Base-by-base conservation (phyloP, 2,113 vertebrate species). In the Alosa alosa region DNA sequence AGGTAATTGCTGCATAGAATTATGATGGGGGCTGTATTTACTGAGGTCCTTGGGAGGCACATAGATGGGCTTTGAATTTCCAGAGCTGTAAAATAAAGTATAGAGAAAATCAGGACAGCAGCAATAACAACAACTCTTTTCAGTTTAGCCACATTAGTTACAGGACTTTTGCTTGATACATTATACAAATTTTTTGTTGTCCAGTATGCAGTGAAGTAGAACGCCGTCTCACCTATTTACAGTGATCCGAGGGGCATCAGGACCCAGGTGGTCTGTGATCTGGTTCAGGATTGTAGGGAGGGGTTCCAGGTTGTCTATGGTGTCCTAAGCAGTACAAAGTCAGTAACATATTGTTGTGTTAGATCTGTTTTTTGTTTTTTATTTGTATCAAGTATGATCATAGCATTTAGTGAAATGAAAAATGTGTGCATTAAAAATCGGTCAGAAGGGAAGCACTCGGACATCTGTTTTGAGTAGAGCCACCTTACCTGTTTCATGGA, bases 201-300 rank as follows among this genome's bases (percentile, higher is more conserved):
- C 25, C 64, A 72, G 1, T 31, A 64, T 72, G 2, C 6, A 78
- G 72, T 39, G 36, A 15, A 36, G 72, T 15, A 78, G 72, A 17
- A 15, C 9, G 7, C 9, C 15, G 11, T 45, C 84, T 36, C 84
- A 94, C 94, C 90, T 94, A 82, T 22, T 93, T 49, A 95, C 85
- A 36, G 57, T 84, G 84, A 95, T 95, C 44, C 85, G 91, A 36
- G 87, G 91, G 18, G 89, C 88, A 10, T 92, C 90, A 4, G 93
- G 91, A 2, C 94, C 93, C 4, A 95, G 92, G 0, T 90, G 92
- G 36, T 95, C 94, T 86, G 94, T 94, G 25, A 99, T 98, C 92
- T 97, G 96, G 20, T 91, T 95, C 39, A 99, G 95, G 83, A 99
- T 98, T 25, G 94, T 96, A 72, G 98, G 98, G 84, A 99, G 93